Percentiles rank a stretch among this genome's conserved stretches.
Conservation (phyloP, 2,888 invertebrate genomes). For the Stramonita haemastoma region DNA sequence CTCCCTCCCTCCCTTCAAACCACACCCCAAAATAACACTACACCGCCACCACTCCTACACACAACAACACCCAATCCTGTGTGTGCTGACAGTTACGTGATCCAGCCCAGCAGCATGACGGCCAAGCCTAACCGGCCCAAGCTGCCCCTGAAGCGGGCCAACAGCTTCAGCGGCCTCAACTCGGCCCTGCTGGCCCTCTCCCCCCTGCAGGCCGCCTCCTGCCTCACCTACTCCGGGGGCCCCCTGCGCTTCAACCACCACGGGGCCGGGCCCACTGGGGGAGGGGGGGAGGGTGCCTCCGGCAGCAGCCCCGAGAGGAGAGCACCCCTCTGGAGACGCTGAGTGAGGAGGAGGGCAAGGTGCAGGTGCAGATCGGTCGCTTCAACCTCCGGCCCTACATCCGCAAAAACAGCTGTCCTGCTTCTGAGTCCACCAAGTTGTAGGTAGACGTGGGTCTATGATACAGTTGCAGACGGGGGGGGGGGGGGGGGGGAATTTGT, state of each 20-base stretch:
- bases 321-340: not conserved
- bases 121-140: constrained; percentile 65
- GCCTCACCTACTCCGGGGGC: not conserved
- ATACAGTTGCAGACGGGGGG: too few relatives aligned
- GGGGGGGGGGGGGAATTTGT: too few relatives aligned
- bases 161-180: constrained; percentile 48
- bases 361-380: constrained; percentile 37
- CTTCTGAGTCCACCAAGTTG: not conserved
- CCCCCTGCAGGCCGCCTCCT: not conserved
- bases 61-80: constrained; percentile 80
- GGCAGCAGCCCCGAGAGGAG: not conserved
- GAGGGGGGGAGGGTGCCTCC: too few relatives aligned
- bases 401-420: constrained; percentile 16
- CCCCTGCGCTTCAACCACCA: not conserved
- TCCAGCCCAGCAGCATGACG: constrained; percentile 70
- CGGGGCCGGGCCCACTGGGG: not conserved
- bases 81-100: constrained; percentile 61
- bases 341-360: not conserved
- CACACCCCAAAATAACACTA: not conserved
- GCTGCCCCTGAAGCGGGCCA: constrained; percentile 52
- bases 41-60: not conserved
- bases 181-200: not conserved
- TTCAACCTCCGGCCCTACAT: constrained; percentile 43
- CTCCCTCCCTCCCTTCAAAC: not conserved
- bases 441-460: not conserved